Base-by-base conservation (phyloP, 2,888 invertebrate species). In the Micoletzkya japonica region DNA sequence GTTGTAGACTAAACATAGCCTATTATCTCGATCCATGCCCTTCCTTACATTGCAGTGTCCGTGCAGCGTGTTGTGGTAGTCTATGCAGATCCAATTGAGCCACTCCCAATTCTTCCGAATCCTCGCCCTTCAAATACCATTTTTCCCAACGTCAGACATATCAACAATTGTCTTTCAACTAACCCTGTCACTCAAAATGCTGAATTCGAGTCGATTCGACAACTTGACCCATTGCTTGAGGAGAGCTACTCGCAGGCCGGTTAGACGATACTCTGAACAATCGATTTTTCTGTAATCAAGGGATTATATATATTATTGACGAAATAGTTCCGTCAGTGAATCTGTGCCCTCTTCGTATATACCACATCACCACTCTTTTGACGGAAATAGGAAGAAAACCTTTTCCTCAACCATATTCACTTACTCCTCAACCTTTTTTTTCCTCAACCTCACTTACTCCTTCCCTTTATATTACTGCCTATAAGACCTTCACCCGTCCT, bases 211-310 rank as follows among this genome's bases (percentile, higher is more conserved):
- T 32, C 77, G 74, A 24, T 73, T 77, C 36, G 74, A 73, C n/a
- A 73, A 58, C 30, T 75, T 72, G 20, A 83, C 76, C 81, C 82
- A 84, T 73, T 84, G 83, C 10, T 76, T 70, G 24, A 84, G 73
- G 24, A 84, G 73, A 7, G 77, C 72, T n/a, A 81, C 58, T 50
- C 80, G 73, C 10, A 76, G 72, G 24, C 74, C 71, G 24, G 77
- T 76, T 24, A 84, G 61, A 20, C 66, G 71, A 71, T 83, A 84
- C 44, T 76, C 82, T 83, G 66, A 79, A 67, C 20, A 28, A 17
- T 26, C 2, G 2, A 20, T 28, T 59, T 50, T 4, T 59, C 30
- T 17, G 10, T 52, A 24, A 52, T 20, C 1, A 52, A 28, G 24
- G 10, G 0, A 52, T 7, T 24, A 20, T 1, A 28, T 4, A 17